Conservation (phyloP, 2,888 invertebrate genomes). For the Callinectes sapidus region DNA sequence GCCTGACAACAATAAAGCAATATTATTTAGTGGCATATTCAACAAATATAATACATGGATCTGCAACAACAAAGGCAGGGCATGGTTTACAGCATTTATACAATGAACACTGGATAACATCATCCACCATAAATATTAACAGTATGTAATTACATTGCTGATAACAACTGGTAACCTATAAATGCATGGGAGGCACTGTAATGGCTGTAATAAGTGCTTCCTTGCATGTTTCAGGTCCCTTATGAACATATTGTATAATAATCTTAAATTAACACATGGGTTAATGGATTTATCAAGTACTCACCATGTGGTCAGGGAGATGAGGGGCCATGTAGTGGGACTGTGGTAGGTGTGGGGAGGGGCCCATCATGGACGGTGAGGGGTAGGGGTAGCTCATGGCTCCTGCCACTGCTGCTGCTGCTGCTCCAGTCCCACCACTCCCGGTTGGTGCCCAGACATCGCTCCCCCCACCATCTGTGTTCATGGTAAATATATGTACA, state of each 20-base stretch:
- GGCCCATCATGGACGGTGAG: slow-evolving; percentile 71
- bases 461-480: slow-evolving; percentile 63
- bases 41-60: neutral
- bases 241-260: neutral
- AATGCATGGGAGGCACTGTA: neutral
- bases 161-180: neutral
- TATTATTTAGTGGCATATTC: neutral
- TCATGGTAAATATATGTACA: neutral
- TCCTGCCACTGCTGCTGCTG: slow-evolving; percentile 64
- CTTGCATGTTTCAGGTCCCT: no score
- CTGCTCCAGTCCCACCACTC: slow-evolving; percentile 55
- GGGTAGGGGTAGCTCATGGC: slow-evolving; percentile 67
- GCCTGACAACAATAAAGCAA: neutral
- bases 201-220: no score
- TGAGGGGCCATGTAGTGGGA: slow-evolving; percentile 69
- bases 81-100: neutral
- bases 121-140: neutral
- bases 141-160: neutral
- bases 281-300: slow-evolving; percentile 1
- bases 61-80: neutral
- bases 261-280: neutral
- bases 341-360: slow-evolving; percentile 66
- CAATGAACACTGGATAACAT: slow-evolving; percentile 3
- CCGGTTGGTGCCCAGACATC: slow-evolving; percentile 66
- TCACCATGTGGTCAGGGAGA: slow-evolving; percentile 72